These are phyloP conservation scores for Pterostichus madidus DNA, from an alignment of 2,888 invertebrate species.

Conservation along the genomic window DNA sequence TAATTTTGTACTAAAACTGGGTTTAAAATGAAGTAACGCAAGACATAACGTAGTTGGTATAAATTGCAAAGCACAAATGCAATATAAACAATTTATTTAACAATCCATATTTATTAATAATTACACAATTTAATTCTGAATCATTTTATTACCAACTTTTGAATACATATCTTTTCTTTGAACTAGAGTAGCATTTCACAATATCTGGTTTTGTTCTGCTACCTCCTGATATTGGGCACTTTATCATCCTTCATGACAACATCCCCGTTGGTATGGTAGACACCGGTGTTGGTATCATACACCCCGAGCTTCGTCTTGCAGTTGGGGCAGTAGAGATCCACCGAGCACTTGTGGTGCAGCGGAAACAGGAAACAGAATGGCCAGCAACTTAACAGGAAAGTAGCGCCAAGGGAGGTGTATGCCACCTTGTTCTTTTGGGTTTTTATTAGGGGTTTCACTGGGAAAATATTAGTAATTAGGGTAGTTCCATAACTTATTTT, in stretches of 20 bases:
- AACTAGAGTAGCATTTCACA: too few species aligned
- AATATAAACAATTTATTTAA: too few species aligned
- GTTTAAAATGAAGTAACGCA: too few species aligned
- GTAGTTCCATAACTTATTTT: too few species aligned
- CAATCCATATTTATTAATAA: too few species aligned
- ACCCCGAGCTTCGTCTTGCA: conserved; percentile 78
- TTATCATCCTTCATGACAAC: neutral
- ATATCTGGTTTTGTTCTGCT: too few species aligned
- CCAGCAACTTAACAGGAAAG: conserved; percentile 75
- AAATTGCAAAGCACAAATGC: too few species aligned
- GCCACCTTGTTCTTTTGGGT: conserved; percentile 71
- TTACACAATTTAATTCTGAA: too few species aligned
- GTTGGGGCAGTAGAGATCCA: conserved; percentile 76
- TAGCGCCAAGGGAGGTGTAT: conserved; percentile 73
- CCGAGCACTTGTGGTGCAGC: conserved; percentile 73
- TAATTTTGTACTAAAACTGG: too few species aligned
- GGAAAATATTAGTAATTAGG: neutral
- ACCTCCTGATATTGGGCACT: neutral
- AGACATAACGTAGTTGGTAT: too few species aligned
- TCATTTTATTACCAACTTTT: too few species aligned
- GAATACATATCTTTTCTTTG: too few species aligned
- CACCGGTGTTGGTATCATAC: conserved; percentile 72
- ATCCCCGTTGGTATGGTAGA: conserved; percentile 1
- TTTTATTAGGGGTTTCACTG: conserved; percentile 50
- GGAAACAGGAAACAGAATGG: conserved; percentile 76